A percentile compares a stretch with the other conserved stretches of the same genome.
phyloP scores from a whole-genome alignment of 2,888 invertebrate species.

The Cephus rjabovi region DNA sequence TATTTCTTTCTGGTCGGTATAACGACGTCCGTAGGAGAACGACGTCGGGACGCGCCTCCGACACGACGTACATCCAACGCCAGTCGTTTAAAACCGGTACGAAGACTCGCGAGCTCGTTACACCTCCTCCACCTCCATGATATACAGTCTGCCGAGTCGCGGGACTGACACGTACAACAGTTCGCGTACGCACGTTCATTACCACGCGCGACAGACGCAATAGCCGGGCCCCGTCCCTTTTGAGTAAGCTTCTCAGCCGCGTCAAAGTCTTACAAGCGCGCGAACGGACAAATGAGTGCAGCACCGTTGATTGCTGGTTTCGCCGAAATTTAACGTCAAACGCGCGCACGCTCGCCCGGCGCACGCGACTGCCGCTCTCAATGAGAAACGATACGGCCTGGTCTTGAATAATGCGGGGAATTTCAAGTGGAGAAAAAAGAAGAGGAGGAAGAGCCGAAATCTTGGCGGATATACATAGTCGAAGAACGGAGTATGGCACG shows the following conservation, averaged over 20 bases:
- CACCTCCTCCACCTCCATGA: constrained; percentile 31
- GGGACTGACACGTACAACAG: constrained; percentile 24
- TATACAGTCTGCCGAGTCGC: constrained; percentile 30
- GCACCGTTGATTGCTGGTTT: constrained; percentile 35
- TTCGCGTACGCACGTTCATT: constrained; percentile 30
- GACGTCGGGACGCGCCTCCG: neutral
- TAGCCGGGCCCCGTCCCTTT: neutral
- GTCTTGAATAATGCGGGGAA: constrained; percentile 49
- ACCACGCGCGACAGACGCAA: constrained; percentile 10
- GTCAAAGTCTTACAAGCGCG: constrained; percentile 22
- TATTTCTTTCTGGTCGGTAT: neutral
- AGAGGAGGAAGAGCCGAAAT: constrained; percentile 23
- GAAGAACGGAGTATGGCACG: constrained; percentile 10
- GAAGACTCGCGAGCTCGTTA: constrained; percentile 42
- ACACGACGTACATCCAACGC: neutral
- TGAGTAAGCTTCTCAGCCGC: constrained; percentile 15
- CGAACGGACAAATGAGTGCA: constrained; percentile 28
- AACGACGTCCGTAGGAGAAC: neutral
- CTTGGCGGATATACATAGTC: neutral
- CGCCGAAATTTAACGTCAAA: constrained; percentile 34
- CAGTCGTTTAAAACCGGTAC: constrained; percentile 8
- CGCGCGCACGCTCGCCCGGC: constrained; percentile 32
- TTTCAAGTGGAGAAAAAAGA: constrained; percentile 43
- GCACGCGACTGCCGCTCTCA: constrained; percentile 26
- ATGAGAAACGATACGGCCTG: constrained; percentile 46